Conservation (phyloP, 2,888 invertebrate genomes). For the Hyppa rectilinea region DNA sequence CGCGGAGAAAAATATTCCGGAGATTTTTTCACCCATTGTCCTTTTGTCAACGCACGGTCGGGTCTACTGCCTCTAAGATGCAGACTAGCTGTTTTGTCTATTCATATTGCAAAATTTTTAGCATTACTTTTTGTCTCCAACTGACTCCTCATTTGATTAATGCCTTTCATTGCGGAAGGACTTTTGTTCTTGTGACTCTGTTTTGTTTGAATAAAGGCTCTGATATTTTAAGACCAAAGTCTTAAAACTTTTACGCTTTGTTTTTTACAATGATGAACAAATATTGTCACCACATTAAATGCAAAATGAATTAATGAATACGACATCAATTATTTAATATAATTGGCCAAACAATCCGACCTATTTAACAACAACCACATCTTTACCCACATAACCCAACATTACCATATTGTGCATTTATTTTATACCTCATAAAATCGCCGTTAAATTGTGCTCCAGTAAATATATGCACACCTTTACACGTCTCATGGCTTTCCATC, state of each 20-base stretch:
- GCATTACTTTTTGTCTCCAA: constrained; percentile 58
- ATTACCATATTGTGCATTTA: constrained; percentile 56
- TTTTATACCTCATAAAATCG: constrained; percentile 55
- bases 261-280: neutral
- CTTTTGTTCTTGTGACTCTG: constrained; percentile 33
- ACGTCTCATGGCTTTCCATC: constrained; percentile 74
- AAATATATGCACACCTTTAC: constrained; percentile 66
- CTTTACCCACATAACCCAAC: constrained; percentile 20
- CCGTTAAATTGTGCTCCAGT: constrained; percentile 54
- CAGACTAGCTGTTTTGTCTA: constrained; percentile 67
- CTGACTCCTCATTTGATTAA: constrained; percentile 50
- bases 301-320: neutral
- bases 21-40: constrained; percentile 68
- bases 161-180: constrained; percentile 43
- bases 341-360: constrained; percentile 16
- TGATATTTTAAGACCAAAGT: neutral
- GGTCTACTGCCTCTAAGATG: constrained; percentile 66
- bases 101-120: constrained; percentile 60
- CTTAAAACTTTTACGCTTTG: too few relatives aligned
- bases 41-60: constrained; percentile 65
- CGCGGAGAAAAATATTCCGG: constrained; percentile 68
- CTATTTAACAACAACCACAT: constrained; percentile 26
- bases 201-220: constrained; percentile 20
- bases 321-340: neutral
- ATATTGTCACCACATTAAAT: neutral